A percentile compares a stretch with the other conserved stretches of the same genome.
phyloP scores from a whole-genome alignment of 92 coral and sea anemone species.

The Metridium senile region DNA sequence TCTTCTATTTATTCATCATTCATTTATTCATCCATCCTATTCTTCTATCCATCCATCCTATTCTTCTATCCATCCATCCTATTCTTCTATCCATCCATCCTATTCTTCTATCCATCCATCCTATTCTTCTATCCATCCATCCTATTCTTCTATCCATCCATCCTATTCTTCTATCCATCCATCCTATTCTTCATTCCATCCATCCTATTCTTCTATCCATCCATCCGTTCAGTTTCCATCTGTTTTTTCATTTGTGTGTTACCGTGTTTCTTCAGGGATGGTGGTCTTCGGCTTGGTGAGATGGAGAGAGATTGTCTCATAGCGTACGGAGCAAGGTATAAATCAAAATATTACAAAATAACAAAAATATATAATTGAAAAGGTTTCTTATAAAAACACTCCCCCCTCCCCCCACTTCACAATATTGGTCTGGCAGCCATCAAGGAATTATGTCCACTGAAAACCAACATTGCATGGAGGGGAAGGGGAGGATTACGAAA shows the following conservation, averaged over 20 bases:
- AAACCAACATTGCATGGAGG: too few species aligned
- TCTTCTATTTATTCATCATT: too few species aligned
- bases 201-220: neutral
- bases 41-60: neutral
- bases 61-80: neutral
- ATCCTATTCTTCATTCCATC: neutral
- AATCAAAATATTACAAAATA: too few species aligned
- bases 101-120: neutral
- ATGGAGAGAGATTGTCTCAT: slow-evolving; percentile 98
- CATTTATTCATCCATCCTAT: too few species aligned
- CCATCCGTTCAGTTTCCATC: neutral
- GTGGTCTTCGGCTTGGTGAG: slow-evolving; percentile 94
- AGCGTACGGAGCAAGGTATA: slow-evolving; percentile 94
- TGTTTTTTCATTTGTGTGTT: neutral
- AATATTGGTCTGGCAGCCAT: too few species aligned
- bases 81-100: neutral
- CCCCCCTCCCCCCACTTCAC: too few species aligned
- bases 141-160: neutral
- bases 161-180: neutral
- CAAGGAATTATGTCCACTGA: too few species aligned
- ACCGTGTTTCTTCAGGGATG: slow-evolving; percentile 64
- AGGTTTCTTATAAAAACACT: too few species aligned
- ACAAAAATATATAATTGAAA: too few species aligned
- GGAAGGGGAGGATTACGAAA: too few species aligned
- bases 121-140: too few species aligned